Percentiles rank a stretch among this genome's conserved stretches.
Conservation (phyloP, 2,888 invertebrate species). For the Julus scanicus region DNA sequence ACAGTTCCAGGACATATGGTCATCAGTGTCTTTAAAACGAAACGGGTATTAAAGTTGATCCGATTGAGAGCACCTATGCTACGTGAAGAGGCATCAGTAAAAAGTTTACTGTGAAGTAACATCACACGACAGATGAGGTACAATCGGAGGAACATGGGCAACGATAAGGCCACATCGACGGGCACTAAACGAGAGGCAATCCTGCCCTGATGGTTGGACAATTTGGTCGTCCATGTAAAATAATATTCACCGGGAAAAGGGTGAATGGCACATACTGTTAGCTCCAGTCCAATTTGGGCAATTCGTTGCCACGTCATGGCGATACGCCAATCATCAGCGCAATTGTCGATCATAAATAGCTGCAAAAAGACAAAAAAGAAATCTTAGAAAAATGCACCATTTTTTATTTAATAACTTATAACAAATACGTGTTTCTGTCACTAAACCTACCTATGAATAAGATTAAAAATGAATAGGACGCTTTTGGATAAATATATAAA, state of each 20-base stretch:
- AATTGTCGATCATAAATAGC: slow-evolving; percentile 99
- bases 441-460: no score
- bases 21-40: slow-evolving; percentile 98
- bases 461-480: no score
- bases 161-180: slow-evolving; percentile 95
- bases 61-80: slow-evolving; percentile 89
- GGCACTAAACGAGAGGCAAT: slow-evolving; percentile 78
- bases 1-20: slow-evolving; percentile 99
- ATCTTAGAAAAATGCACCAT: not conserved
- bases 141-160: slow-evolving; percentile 99
- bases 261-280: slow-evolving; percentile 96
- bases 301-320: slow-evolving; percentile 99
- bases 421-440: no score
- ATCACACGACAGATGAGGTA: slow-evolving; percentile 99
- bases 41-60: slow-evolving; percentile 88
- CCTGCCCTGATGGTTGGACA: slow-evolving; percentile 79
- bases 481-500: no score
- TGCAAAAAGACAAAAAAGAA: slow-evolving; percentile 65
- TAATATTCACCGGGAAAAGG: slow-evolving; percentile 97
- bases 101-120: slow-evolving; percentile 98
- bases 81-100: slow-evolving; percentile 93
- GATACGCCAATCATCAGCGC: slow-evolving; percentile 99
- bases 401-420: no score
- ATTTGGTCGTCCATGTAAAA: slow-evolving; percentile 95
- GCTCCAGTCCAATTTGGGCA: slow-evolving; percentile 89